A percentile compares a stretch with the other conserved stretches of the same genome.
phyloP scores from a whole-genome alignment of 2,888 invertebrate genomes.

The Sphaerophoria taeniata region DNA sequence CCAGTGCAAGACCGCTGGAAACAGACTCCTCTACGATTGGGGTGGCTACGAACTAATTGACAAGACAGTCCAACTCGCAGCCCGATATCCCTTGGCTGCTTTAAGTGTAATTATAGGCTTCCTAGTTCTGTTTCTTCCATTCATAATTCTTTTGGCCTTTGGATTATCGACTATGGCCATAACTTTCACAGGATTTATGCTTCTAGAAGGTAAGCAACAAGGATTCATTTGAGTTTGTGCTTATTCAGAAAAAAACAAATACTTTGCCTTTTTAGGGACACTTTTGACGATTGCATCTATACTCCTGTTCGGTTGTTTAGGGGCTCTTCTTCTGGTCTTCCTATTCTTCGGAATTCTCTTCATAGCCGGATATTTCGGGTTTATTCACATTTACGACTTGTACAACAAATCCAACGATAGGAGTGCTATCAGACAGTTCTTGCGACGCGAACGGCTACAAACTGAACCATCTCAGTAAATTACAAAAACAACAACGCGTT shows the following conservation, averaged over 20 bases:
- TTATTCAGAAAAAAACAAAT: too few relatives aligned
- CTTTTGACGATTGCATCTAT: slow-evolving; percentile 80
- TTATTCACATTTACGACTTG: slow-evolving; percentile 79
- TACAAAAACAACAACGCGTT: neutral
- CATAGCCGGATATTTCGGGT: slow-evolving; percentile 80
- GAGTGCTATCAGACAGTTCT: slow-evolving; percentile 74
- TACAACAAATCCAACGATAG: slow-evolving; percentile 77
- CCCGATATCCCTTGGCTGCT: slow-evolving; percentile 75
- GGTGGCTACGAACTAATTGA: slow-evolving; percentile 72
- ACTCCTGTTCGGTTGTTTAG: slow-evolving; percentile 79
- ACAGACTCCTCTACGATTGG: slow-evolving; percentile 51
- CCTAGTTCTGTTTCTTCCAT: slow-evolving; percentile 77
- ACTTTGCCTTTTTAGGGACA: slow-evolving; percentile 77
- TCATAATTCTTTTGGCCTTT: slow-evolving; percentile 79
- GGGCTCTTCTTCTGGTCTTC: slow-evolving; percentile 77
- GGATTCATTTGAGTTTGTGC: neutral
- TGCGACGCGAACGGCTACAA: slow-evolving; percentile 71
- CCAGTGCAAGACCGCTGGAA: slow-evolving; percentile 52
- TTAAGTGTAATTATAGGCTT: slow-evolving; percentile 58
- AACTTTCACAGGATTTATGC: slow-evolving; percentile 81
- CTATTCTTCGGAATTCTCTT: slow-evolving; percentile 77
- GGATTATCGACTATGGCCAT: slow-evolving; percentile 79
- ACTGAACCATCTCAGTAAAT: slow-evolving; percentile 20
- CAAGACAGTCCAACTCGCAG: slow-evolving; percentile 68
- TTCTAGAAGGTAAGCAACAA: slow-evolving; percentile 79